Conservation (phyloP, 2,888 invertebrate genomes). For the Scotopteryx bipunctaria region DNA sequence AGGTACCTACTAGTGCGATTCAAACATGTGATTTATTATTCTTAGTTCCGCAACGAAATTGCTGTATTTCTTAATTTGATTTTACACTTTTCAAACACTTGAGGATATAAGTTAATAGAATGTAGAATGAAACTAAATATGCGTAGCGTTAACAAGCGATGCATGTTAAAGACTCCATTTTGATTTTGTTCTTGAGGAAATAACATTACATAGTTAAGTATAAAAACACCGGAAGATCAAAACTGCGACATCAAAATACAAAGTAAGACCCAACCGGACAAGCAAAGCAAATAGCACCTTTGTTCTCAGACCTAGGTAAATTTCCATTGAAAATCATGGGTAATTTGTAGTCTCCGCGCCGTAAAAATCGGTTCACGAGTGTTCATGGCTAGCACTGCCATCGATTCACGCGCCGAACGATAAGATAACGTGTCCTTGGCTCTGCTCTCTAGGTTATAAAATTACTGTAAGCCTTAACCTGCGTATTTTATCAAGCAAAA, state of each 20-base stretch:
- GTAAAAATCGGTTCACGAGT: constrained; percentile 43
- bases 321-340: constrained; percentile 1
- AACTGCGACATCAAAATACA: too few species aligned
- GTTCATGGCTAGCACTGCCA: constrained; percentile 41
- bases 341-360: constrained; percentile 16
- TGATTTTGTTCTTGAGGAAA: too few species aligned
- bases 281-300: too few species aligned
- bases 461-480: background rate
- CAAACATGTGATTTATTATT: background rate
- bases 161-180: too few species aligned
- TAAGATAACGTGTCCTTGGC: constrained; percentile 55
- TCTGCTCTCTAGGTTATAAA: constrained; percentile 27
- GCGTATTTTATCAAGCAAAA: background rate
- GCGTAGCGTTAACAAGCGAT: too few species aligned
- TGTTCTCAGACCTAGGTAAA: background rate
- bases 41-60: background rate
- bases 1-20: background rate
- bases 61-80: background rate
- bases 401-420: constrained; percentile 52
- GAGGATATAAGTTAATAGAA: too few species aligned
- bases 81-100: too few species aligned
- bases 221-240: too few species aligned
- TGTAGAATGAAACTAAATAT: too few species aligned
- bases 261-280: too few species aligned
- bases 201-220: too few species aligned